These are phyloP conservation scores for Tokudaia tokunoshimensis DNA, from an alignment of 2,797 vertebrate species.

Conservation along the genomic window DNA sequence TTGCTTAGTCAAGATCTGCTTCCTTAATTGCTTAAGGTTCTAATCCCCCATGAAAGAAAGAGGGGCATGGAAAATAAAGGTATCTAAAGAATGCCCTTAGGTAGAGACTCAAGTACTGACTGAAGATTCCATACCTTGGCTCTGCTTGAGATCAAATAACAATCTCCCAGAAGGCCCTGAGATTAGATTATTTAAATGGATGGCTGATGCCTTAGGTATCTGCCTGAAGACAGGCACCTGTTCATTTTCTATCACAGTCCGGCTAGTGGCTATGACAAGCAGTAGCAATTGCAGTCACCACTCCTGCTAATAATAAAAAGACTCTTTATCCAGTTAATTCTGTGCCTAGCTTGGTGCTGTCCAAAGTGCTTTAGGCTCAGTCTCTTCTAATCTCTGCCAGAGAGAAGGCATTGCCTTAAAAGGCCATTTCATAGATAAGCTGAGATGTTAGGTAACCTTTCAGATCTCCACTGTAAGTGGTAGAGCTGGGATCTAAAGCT, in stretches of 20 bases:
- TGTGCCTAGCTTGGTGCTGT: not conserved
- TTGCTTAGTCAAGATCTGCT: constrained; percentile 12
- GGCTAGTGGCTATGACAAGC: not conserved
- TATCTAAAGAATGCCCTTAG: not conserved
- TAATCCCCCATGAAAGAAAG: not conserved
- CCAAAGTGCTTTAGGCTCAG: not conserved
- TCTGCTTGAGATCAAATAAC: not conserved
- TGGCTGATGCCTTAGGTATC: not conserved
- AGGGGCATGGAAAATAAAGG: not conserved
- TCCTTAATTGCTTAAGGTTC: constrained; percentile 27
- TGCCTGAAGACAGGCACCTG: not conserved
- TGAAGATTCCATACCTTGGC: not conserved
- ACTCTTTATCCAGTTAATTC: not conserved
- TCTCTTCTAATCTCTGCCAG: not conserved
- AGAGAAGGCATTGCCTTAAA: not conserved
- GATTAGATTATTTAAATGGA: not conserved
- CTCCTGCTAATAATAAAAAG: not conserved
- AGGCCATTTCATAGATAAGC: not conserved
- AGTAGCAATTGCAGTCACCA: rapidly evolving
- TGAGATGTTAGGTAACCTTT: constrained; percentile 2
- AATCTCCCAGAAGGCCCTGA: not conserved
- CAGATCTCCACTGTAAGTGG: not conserved
- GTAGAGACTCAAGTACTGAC: not conserved
- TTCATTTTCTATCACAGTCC: not conserved
- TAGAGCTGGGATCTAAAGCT: not conserved